phyloP scores from a whole-genome alignment of 2,888 invertebrate species.

The Eubasilissa splendida region DNA sequence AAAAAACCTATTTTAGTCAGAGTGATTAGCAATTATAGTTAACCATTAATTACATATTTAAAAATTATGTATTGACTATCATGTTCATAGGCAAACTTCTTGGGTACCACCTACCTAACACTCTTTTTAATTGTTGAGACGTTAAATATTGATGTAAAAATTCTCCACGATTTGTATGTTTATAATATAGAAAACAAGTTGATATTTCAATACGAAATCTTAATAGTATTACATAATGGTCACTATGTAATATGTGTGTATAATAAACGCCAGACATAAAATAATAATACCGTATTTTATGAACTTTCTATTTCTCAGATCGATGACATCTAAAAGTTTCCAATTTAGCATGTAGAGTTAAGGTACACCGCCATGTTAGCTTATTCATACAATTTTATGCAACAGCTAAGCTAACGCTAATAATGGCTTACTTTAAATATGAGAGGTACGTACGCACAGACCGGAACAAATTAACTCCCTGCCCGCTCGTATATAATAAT shows the following conservation, averaged over 20 bases:
- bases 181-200: no score
- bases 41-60: no score
- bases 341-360: constrained; percentile 13
- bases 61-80: no score
- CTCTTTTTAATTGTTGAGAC: no score
- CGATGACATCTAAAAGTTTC: constrained; percentile 8
- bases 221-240: not conserved
- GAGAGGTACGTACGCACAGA: constrained; percentile 37
- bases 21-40: no score
- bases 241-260: no score
- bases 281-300: not conserved
- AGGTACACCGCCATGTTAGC: constrained; percentile 12
- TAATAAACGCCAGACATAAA: not conserved
- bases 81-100: no score
- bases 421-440: constrained; percentile 36
- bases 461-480: constrained; percentile 45
- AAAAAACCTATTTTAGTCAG: no score
- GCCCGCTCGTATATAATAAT: constrained; percentile 9
- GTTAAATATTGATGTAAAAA: no score
- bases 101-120: no score
- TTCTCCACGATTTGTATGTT: no score
- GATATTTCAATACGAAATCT: not conserved
- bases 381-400: constrained; percentile 13
- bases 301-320: constrained; percentile 12
- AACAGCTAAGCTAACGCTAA: constrained; percentile 19